phyloP scores from a whole-genome alignment of 2,113 vertebrate species.

The Otocyon megalotis region DNA sequence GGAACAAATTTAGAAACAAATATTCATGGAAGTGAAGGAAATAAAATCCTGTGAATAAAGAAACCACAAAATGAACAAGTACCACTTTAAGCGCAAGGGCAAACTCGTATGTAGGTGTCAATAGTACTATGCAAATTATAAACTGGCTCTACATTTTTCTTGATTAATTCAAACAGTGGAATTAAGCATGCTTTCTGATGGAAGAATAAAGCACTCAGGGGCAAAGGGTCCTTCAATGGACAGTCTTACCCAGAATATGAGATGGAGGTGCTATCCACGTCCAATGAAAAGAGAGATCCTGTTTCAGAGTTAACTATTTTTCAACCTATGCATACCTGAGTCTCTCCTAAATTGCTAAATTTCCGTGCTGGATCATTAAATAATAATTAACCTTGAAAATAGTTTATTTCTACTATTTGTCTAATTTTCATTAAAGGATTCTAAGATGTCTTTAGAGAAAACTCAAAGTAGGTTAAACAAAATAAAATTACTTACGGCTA shows the following conservation, averaged over 20 bases:
- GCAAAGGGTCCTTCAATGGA: not conserved
- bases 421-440: not conserved
- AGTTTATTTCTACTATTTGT: slow-evolving; percentile 9
- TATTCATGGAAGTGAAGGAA: not conserved
- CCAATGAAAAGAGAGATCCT: slow-evolving; percentile 35
- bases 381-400: not conserved
- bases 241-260: not conserved
- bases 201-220: not conserved
- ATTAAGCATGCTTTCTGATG: not conserved
- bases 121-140: not conserved
- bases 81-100: slow-evolving; percentile 27
- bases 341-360: slow-evolving; percentile 17
- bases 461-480: not conserved
- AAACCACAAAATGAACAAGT: slow-evolving; percentile 19
- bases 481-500: not conserved
- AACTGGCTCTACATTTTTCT: not conserved
- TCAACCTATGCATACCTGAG: not conserved
- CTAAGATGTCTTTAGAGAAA: not conserved
- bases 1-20: slow-evolving; percentile 40
- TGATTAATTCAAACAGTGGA: not conserved
- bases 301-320: slow-evolving; percentile 57
- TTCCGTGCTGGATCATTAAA: slow-evolving; percentile 38
- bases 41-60: slow-evolving; percentile 26
- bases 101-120: not conserved
- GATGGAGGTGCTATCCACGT: not conserved